Base-by-base conservation (phyloP, 2,113 vertebrate species). In the Rhinolophus ferrumequinum region DNA sequence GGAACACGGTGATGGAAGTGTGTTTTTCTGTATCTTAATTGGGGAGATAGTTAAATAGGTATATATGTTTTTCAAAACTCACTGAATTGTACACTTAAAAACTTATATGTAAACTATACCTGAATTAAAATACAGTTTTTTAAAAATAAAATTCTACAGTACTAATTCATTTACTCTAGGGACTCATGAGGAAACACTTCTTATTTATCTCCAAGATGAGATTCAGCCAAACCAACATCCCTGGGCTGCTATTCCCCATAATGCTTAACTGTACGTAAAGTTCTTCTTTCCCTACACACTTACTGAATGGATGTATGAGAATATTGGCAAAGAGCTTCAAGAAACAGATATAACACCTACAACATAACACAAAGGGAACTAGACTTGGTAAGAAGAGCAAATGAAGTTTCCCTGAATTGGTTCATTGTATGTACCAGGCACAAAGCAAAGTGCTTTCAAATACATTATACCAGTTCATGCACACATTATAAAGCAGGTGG, bases 21-120 rank as follows among this genome's bases (percentile, higher is more conserved):
- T 30, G 83, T 60, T 81, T 60, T 82, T 4, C 72, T 52, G 4
- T 30, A 44, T 70, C 72, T 80, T 79, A 84, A 83, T 12, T 77
- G 33, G 18, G 8, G 21, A 90, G 50, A 14, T 67, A 33, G 44
- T 82, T 73, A 93, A 2, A 66, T 18, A 14, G 12, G 24, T 76
- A 90, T 54, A 66, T 8, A 41, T 10, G 66, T 67, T 93, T 96
- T 77, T 62, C 30, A 91, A 95, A 95, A 47, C 10, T 83, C 44
- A 67, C 8, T 77, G 14, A 56, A 66, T 4, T 76, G 5, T 21
- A 82, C 19, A 72, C 30, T 30, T 89, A 75, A 88, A 93, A 77
- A 92, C 6, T 38, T 58, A 38, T 19, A 7, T 83, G 38, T 89
- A 92, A 76, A 85, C 56, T 62, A 44, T n/a, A 93, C 22, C 11